Conservation (phyloP, 2,888 invertebrate genomes). For the Melinopterus prodromus region DNA sequence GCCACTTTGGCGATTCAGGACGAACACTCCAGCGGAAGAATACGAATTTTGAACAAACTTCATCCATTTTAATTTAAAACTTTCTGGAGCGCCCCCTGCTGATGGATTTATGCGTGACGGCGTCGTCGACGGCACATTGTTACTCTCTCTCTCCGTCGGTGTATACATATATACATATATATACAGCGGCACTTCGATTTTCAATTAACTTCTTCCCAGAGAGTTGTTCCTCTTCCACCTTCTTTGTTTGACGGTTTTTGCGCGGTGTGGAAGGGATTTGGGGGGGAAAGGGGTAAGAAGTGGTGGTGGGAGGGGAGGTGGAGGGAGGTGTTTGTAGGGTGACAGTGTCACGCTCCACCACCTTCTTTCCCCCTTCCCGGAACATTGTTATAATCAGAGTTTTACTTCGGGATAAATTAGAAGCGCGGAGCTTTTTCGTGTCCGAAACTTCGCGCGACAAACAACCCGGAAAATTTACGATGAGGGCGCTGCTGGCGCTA, state of each 20-base stretch:
- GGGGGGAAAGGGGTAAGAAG: background rate
- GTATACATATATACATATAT: conserved; percentile 5
- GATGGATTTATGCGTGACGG: conserved; percentile 24
- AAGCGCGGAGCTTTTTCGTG: background rate
- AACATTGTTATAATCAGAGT: conserved; percentile 4
- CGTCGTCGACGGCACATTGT: conserved; percentile 10
- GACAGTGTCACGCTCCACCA: background rate
- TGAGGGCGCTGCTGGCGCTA: background rate
- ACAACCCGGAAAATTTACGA: background rate
- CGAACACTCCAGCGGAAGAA: conserved; percentile 4
- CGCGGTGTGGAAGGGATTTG: background rate
- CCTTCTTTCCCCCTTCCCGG: background rate
- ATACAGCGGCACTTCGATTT: conserved; percentile 21
- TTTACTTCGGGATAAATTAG: background rate
- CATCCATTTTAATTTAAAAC: conserved; percentile 26
- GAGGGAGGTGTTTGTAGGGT: background rate
- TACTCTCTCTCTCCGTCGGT: conserved; percentile 6
- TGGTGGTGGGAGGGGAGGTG: background rate
- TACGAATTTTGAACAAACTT: conserved; percentile 26
- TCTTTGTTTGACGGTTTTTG: background rate
- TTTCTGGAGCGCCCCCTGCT: conserved; percentile 17
- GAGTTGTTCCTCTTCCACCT: background rate
- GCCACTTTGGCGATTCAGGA: background rate
- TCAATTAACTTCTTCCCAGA: conserved; percentile 24
- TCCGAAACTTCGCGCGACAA: background rate